Conservation (phyloP, 2,113 vertebrate species). For the Hepsetus odoe region DNA sequence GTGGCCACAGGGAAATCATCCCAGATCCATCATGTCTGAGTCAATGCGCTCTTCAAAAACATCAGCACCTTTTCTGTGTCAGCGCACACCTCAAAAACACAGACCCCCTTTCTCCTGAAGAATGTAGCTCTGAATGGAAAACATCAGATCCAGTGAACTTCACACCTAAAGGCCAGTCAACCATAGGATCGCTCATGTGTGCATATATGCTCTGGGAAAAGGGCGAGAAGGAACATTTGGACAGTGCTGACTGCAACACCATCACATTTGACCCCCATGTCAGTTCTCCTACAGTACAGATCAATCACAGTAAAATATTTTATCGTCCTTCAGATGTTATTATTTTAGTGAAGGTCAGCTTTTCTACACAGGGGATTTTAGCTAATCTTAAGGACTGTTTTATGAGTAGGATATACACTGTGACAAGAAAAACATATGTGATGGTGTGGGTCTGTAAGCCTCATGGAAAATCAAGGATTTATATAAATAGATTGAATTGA, state of each 20-base stretch:
- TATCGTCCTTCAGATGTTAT: slow-evolving; percentile 25
- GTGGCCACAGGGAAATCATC: neutral
- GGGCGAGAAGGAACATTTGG: neutral
- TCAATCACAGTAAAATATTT: slow-evolving; percentile 14
- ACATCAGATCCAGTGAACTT: slow-evolving; percentile 24
- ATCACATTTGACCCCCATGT: neutral
- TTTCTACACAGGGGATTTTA: neutral
- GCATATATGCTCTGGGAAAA: neutral
- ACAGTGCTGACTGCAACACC: neutral
- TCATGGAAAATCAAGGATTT: neutral
- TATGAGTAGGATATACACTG: slow-evolving; percentile 25
- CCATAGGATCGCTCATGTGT: neutral
- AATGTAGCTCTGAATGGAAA: slow-evolving; percentile 27
- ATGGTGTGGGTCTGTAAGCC: neutral
- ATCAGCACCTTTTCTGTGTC: slow-evolving; percentile 31
- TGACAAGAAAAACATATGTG: neutral
- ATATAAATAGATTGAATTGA: neutral
- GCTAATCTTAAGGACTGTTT: slow-evolving; percentile 14
- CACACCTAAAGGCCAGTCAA: slow-evolving; percentile 25
- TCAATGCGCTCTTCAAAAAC: slow-evolving; percentile 31
- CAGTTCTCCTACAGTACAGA: neutral
- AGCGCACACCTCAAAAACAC: slow-evolving; percentile 60
- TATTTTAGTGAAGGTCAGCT: slow-evolving; percentile 25
- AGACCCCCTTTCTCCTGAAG: slow-evolving; percentile 14
- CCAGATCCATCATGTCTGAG: slow-evolving; percentile 53